These are phyloP conservation scores for Octopus bimaculoides DNA, from an alignment of 1,140 invertebrate genomes.

Conservation along the genomic window DNA sequence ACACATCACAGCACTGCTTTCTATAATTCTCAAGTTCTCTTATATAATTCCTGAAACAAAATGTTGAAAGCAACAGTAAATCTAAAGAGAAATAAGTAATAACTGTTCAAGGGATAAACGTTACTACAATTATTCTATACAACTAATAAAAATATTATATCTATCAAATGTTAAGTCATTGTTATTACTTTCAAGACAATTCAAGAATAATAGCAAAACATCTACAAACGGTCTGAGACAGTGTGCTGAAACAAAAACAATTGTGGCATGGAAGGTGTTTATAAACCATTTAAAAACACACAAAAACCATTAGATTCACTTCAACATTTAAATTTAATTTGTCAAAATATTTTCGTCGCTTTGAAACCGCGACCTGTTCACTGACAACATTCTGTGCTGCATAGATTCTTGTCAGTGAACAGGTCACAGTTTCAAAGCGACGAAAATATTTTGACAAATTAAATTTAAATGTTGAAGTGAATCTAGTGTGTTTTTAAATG, in stretches of 20 bases:
- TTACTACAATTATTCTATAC: neutral
- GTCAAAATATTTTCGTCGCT: no score
- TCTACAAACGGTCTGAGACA: neutral
- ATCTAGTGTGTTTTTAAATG: no score
- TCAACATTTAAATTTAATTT: neutral
- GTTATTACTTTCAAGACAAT: neutral
- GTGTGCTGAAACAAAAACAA: neutral
- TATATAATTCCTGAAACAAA: constrained; percentile 62
- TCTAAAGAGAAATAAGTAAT: neutral
- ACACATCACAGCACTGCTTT: constrained; percentile 71
- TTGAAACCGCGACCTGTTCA: no score
- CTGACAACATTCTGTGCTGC: no score
- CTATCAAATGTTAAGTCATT: neutral
- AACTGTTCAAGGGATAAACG: neutral
- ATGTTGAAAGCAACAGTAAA: neutral
- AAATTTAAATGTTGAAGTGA: no score
- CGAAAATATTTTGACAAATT: no score
- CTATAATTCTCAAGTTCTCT: constrained; percentile 69
- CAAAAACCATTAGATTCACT: neutral
- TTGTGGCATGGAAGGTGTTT: neutral
- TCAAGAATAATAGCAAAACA: neutral
- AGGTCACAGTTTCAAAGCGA: no score
- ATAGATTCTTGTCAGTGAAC: no score
- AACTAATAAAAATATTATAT: neutral
- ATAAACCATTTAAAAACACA: neutral